Percentiles rank a stretch among this genome's conserved stretches.
phyloP scores from a whole-genome alignment of 2,113 vertebrate species.

The Corvus cornix region DNA sequence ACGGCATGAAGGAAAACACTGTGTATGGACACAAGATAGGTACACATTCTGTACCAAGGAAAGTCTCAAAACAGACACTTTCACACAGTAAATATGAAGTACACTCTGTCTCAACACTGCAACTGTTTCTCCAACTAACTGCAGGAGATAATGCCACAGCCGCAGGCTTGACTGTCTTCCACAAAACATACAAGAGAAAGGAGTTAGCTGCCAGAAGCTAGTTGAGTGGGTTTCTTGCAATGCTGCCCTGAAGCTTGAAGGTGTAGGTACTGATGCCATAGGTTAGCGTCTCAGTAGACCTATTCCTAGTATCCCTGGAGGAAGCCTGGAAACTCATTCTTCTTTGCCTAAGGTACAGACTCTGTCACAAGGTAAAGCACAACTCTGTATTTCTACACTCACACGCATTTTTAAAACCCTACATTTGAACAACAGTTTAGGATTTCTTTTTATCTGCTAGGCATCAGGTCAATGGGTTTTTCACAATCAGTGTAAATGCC shows the following conservation, averaged over 20 bases:
- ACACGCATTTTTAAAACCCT: background rate
- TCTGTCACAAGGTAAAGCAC: background rate
- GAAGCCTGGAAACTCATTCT: background rate
- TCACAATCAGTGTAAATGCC: conserved; percentile 52
- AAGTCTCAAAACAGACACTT: background rate
- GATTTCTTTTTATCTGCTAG: conserved; percentile 49
- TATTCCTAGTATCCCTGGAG: background rate
- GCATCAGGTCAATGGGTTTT: conserved; percentile 27
- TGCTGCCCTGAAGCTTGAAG: background rate
- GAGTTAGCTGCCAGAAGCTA: background rate
- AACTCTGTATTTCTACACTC: accelerated
- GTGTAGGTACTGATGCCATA: background rate
- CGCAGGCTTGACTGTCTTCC: background rate
- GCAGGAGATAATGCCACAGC: background rate
- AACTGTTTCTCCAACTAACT: background rate
- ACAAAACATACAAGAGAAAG: background rate
- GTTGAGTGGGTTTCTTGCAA: background rate
- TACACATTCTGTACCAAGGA: background rate
- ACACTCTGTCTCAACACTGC: background rate
- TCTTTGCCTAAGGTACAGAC: background rate
- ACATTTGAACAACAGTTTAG: background rate
- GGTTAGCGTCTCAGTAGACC: background rate
- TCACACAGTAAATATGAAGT: background rate
- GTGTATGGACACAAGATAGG: accelerated
- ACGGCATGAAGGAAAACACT: background rate